phyloP scores from a whole-genome alignment of 2,888 invertebrate genomes.

The Nysson spinosus region DNA sequence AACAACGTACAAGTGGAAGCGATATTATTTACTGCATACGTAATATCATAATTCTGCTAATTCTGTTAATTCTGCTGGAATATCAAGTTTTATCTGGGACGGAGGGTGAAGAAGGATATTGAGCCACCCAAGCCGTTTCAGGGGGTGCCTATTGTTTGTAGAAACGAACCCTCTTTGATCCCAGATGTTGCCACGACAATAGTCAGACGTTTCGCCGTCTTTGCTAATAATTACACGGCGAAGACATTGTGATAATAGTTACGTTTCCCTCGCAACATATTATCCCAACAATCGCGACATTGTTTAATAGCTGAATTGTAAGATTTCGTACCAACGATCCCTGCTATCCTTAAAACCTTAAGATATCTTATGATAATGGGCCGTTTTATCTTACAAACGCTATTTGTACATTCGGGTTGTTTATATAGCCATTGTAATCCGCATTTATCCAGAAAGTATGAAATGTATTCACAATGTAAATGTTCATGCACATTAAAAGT shows the following conservation, averaged over 20 bases:
- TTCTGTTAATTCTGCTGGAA: conserved; percentile 22
- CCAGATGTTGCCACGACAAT: conserved; percentile 32
- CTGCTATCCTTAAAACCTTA: conserved; percentile 10
- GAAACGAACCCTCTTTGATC: conserved; percentile 15
- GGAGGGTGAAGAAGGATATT: conserved; percentile 16
- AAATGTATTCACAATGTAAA: no score
- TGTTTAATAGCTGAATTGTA: neutral
- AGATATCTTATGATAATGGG: conserved; percentile 12
- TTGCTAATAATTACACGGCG: conserved; percentile 34
- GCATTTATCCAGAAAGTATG: no score
- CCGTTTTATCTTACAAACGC: no score
- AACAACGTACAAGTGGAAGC: no score
- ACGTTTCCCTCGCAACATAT: conserved; percentile 15
- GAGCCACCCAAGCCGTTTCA: conserved; percentile 2
- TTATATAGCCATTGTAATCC: no score
- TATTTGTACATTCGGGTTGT: no score
- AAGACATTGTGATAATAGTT: conserved; percentile 36
- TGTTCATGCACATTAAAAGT: no score
- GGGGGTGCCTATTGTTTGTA: conserved; percentile 40
- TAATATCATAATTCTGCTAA: neutral
- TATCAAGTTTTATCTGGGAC: conserved; percentile 20
- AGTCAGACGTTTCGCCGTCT: conserved; percentile 23
- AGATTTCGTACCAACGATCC: neutral
- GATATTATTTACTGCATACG: no score
- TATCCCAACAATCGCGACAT: neutral